Conservation (phyloP, 2,888 invertebrate genomes). For the Tuberolachnus salignus region DNA sequence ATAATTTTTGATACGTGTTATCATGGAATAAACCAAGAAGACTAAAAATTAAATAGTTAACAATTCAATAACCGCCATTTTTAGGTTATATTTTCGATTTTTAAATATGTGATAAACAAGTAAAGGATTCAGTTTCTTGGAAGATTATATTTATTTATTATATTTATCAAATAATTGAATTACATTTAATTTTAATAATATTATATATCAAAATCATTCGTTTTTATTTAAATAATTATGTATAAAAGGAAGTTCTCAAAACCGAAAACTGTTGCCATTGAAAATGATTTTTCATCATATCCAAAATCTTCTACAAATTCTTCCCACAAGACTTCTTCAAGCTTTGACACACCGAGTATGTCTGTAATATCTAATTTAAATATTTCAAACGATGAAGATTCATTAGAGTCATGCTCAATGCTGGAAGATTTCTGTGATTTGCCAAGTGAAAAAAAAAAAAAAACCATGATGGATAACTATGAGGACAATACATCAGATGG, state of each 20-base stretch:
- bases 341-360: background rate
- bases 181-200: background rate
- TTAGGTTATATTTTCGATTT: slow-evolving; percentile 8
- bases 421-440: slow-evolving; percentile 32
- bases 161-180: background rate
- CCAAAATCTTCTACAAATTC: background rate
- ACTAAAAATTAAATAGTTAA: too few species aligned
- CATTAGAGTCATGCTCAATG: slow-evolving; percentile 28
- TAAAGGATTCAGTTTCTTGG: background rate
- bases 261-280: background rate
- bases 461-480: background rate
- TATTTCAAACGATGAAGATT: background rate
- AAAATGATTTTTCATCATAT: background rate
- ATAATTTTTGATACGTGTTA: slow-evolving; percentile 32
- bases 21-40: background rate
- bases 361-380: background rate
- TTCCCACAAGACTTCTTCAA: background rate
- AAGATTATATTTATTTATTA: background rate
- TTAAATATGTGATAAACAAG: background rate
- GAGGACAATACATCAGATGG: background rate
- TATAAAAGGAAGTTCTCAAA: slow-evolving; percentile 51
- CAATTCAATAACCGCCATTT: slow-evolving; percentile 37
- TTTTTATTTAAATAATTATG: slow-evolving; percentile 23
- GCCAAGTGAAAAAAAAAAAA: slow-evolving; percentile 29
- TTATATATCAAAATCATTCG: background rate